Evolutionary conservation across 2,888 invertebrate genomes (phyloP).

Genomic region (Orthosia cruda): DNA sequence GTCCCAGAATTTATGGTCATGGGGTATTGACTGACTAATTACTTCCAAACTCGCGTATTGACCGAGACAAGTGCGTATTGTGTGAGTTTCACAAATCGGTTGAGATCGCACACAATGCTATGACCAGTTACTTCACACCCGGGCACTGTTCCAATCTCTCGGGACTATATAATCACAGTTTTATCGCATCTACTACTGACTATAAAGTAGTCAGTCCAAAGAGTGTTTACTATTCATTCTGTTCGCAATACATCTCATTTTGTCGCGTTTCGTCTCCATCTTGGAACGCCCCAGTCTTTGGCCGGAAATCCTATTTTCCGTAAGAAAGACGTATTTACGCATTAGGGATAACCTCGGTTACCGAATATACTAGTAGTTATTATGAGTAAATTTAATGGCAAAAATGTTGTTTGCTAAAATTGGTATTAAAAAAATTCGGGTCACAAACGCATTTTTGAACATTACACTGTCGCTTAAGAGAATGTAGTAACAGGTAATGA

Average conservation of each 20-base stretch:
- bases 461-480: background rate
- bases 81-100: slow-evolving; percentile 52
- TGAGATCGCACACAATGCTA: slow-evolving; percentile 50
- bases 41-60: slow-evolving; percentile 67
- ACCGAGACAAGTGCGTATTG: slow-evolving; percentile 70
- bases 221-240: slow-evolving; percentile 59
- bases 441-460: background rate
- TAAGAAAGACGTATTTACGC: slow-evolving; percentile 54
- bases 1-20: slow-evolving; percentile 60
- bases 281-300: slow-evolving; percentile 67
- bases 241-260: slow-evolving; percentile 75
- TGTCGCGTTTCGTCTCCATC: slow-evolving; percentile 54
- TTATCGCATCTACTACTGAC: slow-evolving; percentile 74
- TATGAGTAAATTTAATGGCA: slow-evolving; percentile 11
- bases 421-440: background rate
- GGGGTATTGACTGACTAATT: slow-evolving; percentile 68
- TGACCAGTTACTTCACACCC: slow-evolving; percentile 49
- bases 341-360: slow-evolving; percentile 31
- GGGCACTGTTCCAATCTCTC: slow-evolving; percentile 82
- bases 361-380: slow-evolving; percentile 4
- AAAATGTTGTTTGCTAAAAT: slow-evolving; percentile 1
- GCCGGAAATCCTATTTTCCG: slow-evolving; percentile 74
- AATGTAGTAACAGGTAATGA: background rate
- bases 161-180: slow-evolving; percentile 78
- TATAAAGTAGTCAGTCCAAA: slow-evolving; percentile 69